These are phyloP conservation scores for Aphaenogaster rudis DNA, from an alignment of 1,140 invertebrate species.

Conservation along the genomic window DNA sequence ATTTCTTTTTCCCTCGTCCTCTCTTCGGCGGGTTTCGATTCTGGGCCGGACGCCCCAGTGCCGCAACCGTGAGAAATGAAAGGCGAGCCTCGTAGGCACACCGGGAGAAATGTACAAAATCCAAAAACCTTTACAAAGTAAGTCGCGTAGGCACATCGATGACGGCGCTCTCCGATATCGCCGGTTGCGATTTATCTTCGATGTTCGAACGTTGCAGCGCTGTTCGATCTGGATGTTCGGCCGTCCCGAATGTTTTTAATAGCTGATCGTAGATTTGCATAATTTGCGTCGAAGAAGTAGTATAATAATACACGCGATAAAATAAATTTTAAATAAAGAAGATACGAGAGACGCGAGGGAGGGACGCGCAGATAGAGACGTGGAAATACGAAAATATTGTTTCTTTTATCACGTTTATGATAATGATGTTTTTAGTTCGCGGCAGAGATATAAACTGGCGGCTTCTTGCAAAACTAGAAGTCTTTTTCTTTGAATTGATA, in stretches of 20 bases:
- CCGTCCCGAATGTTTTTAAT: slow-evolving; percentile 30
- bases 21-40: slow-evolving; percentile 16
- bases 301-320: slow-evolving; percentile 21
- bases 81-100: slow-evolving; percentile 59
- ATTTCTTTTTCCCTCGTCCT: slow-evolving; percentile 52
- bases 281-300: slow-evolving; percentile 38
- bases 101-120: slow-evolving; percentile 44
- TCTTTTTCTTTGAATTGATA: neutral
- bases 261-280: slow-evolving; percentile 48
- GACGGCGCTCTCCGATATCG: slow-evolving; percentile 47
- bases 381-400: slow-evolving; percentile 20
- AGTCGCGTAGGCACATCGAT: slow-evolving; percentile 65
- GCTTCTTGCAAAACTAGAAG: neutral
- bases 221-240: slow-evolving; percentile 22
- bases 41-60: neutral
- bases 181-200: slow-evolving; percentile 33
- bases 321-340: slow-evolving; percentile 51
- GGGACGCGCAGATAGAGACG: neutral
- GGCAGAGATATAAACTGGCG: neutral
- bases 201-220: neutral
- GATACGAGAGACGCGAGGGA: neutral
- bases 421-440: slow-evolving; percentile 49
- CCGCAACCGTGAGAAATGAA: slow-evolving; percentile 57
- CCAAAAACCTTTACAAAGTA: slow-evolving; percentile 60
- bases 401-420: slow-evolving; percentile 30